Conservation (phyloP, 2,888 invertebrate species). For the Elegia similella region DNA sequence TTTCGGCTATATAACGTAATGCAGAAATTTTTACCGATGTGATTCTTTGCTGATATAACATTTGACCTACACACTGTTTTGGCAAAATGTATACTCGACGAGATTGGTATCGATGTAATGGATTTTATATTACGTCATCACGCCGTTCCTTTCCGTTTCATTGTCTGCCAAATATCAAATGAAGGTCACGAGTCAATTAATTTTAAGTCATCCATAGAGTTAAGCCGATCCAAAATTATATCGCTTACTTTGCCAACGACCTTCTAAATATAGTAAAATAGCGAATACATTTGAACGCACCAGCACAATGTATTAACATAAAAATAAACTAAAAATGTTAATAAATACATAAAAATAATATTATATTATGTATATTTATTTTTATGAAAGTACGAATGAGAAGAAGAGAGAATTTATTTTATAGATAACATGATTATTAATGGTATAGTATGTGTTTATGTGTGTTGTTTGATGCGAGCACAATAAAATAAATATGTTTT, state of each 20-base stretch:
- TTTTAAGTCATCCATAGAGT: slow-evolving; percentile 77
- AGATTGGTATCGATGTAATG: too few relatives aligned
- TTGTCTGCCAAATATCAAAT: slow-evolving; percentile 59
- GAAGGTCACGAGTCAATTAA: slow-evolving; percentile 74
- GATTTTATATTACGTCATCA: too few relatives aligned
- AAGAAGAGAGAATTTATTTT: slow-evolving; percentile 58
- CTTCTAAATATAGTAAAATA: slow-evolving; percentile 53
- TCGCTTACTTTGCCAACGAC: slow-evolving; percentile 71
- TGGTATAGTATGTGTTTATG: slow-evolving; percentile 55
- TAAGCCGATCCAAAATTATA: slow-evolving; percentile 54
- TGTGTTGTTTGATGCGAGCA: slow-evolving; percentile 70
- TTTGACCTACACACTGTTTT: too few relatives aligned
- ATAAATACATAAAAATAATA: slow-evolving; percentile 40
- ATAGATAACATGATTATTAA: slow-evolving; percentile 45
- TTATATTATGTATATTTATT: slow-evolving; percentile 51
- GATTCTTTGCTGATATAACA: too few relatives aligned
- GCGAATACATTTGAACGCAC: slow-evolving; percentile 55
- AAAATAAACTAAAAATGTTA: slow-evolving; percentile 40
- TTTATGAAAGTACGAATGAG: slow-evolving; percentile 53
- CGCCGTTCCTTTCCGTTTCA: slow-evolving; percentile 29
- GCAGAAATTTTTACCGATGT: too few relatives aligned
- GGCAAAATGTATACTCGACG: too few relatives aligned
- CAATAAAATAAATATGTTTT: slow-evolving; percentile 56
- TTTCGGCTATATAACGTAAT: slow-evolving; percentile 24
- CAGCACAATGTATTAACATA: slow-evolving; percentile 69